Conservation (phyloP, 2,113 vertebrate genomes). For the Malurus alboscapulatus region DNA sequence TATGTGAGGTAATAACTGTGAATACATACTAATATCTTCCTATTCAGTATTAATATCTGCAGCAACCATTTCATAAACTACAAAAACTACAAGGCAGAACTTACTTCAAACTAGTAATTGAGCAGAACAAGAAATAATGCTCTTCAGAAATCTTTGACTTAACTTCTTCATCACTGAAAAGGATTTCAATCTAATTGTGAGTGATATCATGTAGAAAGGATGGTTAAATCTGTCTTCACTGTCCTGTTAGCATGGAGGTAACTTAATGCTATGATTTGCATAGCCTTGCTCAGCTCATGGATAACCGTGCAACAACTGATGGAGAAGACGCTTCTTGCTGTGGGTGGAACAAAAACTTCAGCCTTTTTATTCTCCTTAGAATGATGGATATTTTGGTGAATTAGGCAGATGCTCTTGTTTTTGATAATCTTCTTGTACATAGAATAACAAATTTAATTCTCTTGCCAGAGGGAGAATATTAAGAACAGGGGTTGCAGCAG, state of each 20-base stretch:
- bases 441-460: background rate
- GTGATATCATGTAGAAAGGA: background rate
- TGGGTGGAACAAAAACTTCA: background rate
- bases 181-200: background rate
- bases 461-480: background rate
- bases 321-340: background rate
- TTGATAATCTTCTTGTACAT: background rate
- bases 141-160: background rate
- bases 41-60: background rate
- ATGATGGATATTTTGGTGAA: background rate
- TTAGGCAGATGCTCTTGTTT: background rate
- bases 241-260: background rate
- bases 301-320: background rate
- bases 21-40: constrained; percentile 1
- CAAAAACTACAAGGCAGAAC: background rate
- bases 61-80: background rate
- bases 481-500: background rate
- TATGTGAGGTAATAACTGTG: constrained; percentile 33
- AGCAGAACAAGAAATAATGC: background rate
- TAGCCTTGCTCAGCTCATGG: background rate
- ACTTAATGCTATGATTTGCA: background rate
- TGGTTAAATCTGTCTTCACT: background rate
- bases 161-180: background rate
- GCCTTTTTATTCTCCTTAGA: background rate
- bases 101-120: background rate